Evolutionary conservation across 2,797 vertebrate genomes (phyloP), one percentile per base, ranked within the genome.

Genomic region (Sebastiscus tertius): DNA sequence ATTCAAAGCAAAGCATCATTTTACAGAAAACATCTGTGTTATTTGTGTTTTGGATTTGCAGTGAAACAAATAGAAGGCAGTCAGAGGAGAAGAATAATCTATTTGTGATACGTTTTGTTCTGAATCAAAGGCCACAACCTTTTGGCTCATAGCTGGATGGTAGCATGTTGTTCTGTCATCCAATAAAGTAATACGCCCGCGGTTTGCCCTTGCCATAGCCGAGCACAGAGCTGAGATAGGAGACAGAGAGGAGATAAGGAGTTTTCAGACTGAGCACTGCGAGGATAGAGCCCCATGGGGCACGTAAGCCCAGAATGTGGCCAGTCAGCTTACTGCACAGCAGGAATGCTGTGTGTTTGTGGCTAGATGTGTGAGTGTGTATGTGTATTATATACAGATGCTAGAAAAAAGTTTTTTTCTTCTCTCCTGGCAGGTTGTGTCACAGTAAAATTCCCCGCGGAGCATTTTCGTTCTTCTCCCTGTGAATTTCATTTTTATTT

Each of bases 241-340:
- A 74, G 77, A 79, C 64, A 24, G 22, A 79, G 70, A 4, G 24
- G 64, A 84, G 84, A 77, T 84, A 84, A 84, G 70, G 79, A 74
- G 64, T 70, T 86, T 84, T 80, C 76, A 83, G 63, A 67, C 62
- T 11, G 59, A 87, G 77, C 80, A 60, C 42, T 63, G 72, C 10
- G 16, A 74, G 81, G 77, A 87, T 55, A 1, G 24, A 88, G 55
- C 77, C 85, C 87, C 85, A 68, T 49, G 74, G 76, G 87, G 76
- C 71, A 58, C 20, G 29, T 65, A 76, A 84, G 55, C 71, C 69
- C 72, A 60, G 65, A 89, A 85, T 87, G 78, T 81, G 80, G 81
- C 82, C 80, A 76, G 75, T 89, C 87, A 87, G 86, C 79, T 85
- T 79, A 83, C 52, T 61, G 76, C 82, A 75, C 85, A 78, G 75